Percentiles rank a stretch among this genome's conserved stretches.
phyloP scores from a whole-genome alignment of 2,888 invertebrate genomes.

The Mamestra brassicae region DNA sequence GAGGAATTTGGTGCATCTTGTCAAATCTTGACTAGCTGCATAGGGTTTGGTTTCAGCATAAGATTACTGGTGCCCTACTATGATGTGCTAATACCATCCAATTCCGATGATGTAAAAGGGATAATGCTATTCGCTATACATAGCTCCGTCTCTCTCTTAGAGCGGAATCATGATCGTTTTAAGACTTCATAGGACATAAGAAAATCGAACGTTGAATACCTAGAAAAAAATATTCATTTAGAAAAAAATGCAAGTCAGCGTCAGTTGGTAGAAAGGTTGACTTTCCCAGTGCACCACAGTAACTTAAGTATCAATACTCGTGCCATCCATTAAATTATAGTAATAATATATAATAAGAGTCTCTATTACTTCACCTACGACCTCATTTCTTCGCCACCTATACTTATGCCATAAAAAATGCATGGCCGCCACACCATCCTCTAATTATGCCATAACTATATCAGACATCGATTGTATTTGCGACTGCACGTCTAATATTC shows the following conservation, averaged over 20 bases:
- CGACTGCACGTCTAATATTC: constrained; percentile 38
- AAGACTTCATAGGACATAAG: too few relatives aligned
- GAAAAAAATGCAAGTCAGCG: background rate
- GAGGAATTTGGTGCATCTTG: too few relatives aligned
- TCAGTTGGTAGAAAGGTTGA: background rate
- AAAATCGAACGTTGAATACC: background rate
- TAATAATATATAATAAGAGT: constrained; percentile 1
- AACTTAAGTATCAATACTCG: constrained; percentile 8
- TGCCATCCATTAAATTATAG: constrained; percentile 24
- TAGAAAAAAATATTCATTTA: too few relatives aligned
- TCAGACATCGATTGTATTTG: constrained; percentile 56
- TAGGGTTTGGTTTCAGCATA: too few relatives aligned
- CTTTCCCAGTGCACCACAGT: background rate
- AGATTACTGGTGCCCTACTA: too few relatives aligned
- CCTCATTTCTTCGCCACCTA: constrained; percentile 13
- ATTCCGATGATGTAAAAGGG: too few relatives aligned
- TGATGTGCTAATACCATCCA: too few relatives aligned
- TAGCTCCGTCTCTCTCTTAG: too few relatives aligned
- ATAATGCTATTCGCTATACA: too few relatives aligned
- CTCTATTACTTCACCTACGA: constrained; percentile 28
- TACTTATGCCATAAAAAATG: constrained; percentile 53
- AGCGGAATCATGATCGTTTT: too few relatives aligned
- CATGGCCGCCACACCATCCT: constrained; percentile 16
- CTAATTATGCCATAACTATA: constrained; percentile 36
- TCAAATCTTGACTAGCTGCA: too few relatives aligned